phyloP scores from a whole-genome alignment of 2,113 vertebrate species.

The Petromus typicus region DNA sequence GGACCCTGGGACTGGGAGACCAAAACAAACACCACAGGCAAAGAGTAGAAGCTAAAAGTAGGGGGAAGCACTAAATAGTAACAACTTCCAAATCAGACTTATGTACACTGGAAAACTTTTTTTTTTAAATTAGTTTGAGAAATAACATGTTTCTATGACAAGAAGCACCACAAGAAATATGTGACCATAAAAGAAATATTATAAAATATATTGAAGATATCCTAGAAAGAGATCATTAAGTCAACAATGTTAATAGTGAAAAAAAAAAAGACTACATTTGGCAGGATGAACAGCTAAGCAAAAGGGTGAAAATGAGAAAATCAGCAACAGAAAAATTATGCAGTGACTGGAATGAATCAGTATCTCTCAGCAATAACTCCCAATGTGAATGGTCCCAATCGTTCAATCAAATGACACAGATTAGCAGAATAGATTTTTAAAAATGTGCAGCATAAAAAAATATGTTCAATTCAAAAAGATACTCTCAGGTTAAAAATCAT shows the following conservation, averaged over 20 bases:
- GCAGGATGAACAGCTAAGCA: background rate
- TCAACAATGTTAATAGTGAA: background rate
- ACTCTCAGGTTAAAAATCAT: background rate
- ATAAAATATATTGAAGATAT: background rate
- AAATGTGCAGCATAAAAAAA: background rate
- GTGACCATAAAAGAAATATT: background rate
- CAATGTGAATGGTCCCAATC: background rate
- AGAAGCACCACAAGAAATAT: background rate
- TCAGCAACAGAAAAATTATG: background rate
- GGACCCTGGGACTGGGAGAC: background rate
- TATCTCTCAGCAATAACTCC: background rate
- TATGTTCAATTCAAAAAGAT: background rate
- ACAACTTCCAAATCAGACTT: background rate
- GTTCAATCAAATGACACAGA: background rate
- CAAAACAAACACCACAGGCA: rapidly evolving
- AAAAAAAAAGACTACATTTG: background rate
- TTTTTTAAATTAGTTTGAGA: background rate
- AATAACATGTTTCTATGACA: background rate
- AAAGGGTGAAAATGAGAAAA: background rate
- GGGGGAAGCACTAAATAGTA: background rate
- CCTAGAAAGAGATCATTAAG: background rate
- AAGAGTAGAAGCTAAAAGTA: rapidly evolving
- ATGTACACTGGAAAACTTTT: background rate
- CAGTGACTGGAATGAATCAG: background rate
- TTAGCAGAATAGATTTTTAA: background rate